A percentile compares a stretch with the other conserved stretches of the same genome.
Evolutionary conservation across 2,888 invertebrate genomes (phyloP).

Genomic region (Rhingia campestris): DNA sequence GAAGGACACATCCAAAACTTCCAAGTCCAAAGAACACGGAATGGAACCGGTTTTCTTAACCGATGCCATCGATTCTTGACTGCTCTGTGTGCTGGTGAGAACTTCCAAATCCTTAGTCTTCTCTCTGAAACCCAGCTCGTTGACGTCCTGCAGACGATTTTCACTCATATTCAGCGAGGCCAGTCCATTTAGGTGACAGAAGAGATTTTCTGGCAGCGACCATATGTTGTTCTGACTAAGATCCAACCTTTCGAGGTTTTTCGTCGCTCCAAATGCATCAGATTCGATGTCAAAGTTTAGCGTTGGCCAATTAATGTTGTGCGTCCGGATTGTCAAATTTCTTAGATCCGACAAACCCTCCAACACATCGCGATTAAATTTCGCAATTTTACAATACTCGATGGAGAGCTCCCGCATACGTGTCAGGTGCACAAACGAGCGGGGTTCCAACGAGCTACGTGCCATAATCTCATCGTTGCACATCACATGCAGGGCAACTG

Average conservation of each 20-base stretch:
- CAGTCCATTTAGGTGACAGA: constrained; percentile 91
- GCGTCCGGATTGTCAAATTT: constrained; percentile 92
- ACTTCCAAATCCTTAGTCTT: constrained; percentile 79
- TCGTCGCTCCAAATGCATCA: constrained; percentile 89
- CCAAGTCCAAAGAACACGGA: constrained; percentile 90
- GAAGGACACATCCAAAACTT: constrained; percentile 91
- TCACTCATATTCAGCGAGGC: constrained; percentile 92
- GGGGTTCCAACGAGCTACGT: constrained; percentile 89
- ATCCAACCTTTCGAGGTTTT: constrained; percentile 92
- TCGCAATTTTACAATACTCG: constrained; percentile 93
- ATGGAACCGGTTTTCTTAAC: constrained; percentile 17
- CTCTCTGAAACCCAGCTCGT: constrained; percentile 92
- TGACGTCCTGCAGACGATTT: constrained; percentile 93
- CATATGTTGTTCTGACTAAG: constrained; percentile 94
- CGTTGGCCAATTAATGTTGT: constrained; percentile 92
- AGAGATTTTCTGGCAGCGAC: constrained; percentile 93
- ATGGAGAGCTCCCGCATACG: constrained; percentile 91
- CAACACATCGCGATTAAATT: constrained; percentile 91
- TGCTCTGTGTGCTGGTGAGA: constrained; percentile 50
- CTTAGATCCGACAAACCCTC: constrained; percentile 91
- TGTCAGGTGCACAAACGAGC: constrained; percentile 91
- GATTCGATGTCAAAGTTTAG: constrained; percentile 92
- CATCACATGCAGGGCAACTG: constrained; percentile 90
- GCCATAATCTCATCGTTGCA: constrained; percentile 91
- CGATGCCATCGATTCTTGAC: constrained; percentile 55